Evolutionary conservation across 2,113 vertebrate species (phyloP), one percentile per base, ranked within the genome.

Genomic region (Lamprologus ornatipinnis): DNA sequence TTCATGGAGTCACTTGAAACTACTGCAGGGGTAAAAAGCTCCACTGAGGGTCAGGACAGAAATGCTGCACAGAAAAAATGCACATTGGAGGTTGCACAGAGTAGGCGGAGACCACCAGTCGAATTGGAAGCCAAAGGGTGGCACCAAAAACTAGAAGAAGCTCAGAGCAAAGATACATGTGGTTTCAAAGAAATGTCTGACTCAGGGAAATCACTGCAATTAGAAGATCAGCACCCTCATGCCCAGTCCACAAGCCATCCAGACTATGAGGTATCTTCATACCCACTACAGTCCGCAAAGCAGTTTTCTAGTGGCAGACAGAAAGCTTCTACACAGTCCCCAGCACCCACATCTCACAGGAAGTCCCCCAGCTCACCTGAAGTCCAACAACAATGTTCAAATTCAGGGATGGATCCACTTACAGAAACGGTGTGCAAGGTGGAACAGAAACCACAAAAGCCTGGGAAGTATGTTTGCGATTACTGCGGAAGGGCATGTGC

Each of bases 401-500:
- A 97, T 94, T 97, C 97, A 94, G 97, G 97, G 93, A 95, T 97
- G 85, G 97, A 99, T 88, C 96, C 95, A 93, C 91, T 97, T 87
- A 90, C 94, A 51, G 97, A 98, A 88, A 97, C 97, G 60, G 93
- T 96, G 91, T 96, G 97, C 85, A 98, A 97, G 94, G 97, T 97
- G 90, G 99, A 99, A 85, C 97, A 97, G 94, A 99, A 98, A 96
- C 97, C 97, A 85, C 98, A 98, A 95, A 99, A 99, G 91, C 97
- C 98, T 3, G 98, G 98, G 92, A 99, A 98, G 85, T 99, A 99
- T 93, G 98, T 99, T 88, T 99, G 99, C 87, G 98, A 99, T 91
- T 99, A 99, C 91, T 99, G 99, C 93, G 98, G 98, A 86, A 96
- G 99, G 96, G 98, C 98, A 7, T 99, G 99, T 96, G 98, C 99